Conservation (phyloP, 2,888 invertebrate species). For the Machimus rusticus region DNA sequence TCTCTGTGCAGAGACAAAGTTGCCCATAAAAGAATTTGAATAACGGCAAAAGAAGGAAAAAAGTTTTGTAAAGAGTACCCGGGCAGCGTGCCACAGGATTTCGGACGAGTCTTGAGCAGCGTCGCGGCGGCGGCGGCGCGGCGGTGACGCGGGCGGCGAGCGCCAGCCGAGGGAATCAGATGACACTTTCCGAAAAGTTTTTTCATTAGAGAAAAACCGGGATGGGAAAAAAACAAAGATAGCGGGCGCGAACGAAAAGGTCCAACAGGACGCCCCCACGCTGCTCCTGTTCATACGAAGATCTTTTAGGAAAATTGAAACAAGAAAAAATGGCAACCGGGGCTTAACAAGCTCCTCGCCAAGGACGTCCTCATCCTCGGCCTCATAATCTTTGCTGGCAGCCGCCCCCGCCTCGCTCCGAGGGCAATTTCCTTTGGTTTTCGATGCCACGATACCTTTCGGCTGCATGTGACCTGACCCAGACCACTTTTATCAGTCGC, state of each 20-base stretch:
- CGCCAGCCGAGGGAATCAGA: neutral
- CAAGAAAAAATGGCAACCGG: neutral
- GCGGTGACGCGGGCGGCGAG: too few relatives aligned
- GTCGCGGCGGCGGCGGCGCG: neutral
- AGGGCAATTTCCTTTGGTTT: neutral
- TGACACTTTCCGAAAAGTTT: slow-evolving; percentile 15
- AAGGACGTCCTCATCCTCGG: neutral
- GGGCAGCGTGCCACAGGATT: neutral
- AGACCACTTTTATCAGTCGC: neutral
- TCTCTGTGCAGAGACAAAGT: neutral
- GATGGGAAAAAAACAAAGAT: neutral
- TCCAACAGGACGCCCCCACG: neutral
- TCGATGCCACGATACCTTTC: neutral
- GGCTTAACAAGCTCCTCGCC: neutral
- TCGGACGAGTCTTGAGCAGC: neutral
- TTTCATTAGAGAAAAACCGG: neutral
- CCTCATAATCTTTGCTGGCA: neutral
- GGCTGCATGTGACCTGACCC: neutral
- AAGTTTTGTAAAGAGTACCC: neutral
- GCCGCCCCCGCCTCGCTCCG: neutral
- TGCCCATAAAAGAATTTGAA: neutral
- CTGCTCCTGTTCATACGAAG: neutral
- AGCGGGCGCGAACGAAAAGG: neutral
- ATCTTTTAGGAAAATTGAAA: neutral
- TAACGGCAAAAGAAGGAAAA: neutral